Evolutionary conservation across 1,140 invertebrate species (phyloP).

Genomic region (Achroia grisella): DNA sequence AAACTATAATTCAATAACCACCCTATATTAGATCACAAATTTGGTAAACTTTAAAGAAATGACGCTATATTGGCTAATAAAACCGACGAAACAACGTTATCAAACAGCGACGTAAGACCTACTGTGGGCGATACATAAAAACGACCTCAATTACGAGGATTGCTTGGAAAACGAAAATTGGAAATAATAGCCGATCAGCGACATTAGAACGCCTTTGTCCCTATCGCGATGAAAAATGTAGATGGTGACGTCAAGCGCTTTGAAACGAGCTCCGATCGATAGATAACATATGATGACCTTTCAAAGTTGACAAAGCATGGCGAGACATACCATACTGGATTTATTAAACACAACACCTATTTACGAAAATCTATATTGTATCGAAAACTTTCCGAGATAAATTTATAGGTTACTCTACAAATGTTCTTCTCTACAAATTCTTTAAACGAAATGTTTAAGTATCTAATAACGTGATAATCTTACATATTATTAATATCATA

Average conservation of each 20-base stretch:
- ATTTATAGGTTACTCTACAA: too few species aligned
- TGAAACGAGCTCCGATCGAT: slow-evolving; percentile 31
- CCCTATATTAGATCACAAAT: too few species aligned
- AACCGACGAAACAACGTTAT: neutral
- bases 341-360: too few species aligned
- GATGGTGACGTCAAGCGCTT: slow-evolving; percentile 30
- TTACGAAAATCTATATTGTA: too few species aligned
- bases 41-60: too few species aligned
- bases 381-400: too few species aligned
- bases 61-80: neutral
- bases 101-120: neutral
- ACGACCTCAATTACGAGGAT: slow-evolving; percentile 16
- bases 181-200: slow-evolving; percentile 36
- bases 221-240: slow-evolving; percentile 41
- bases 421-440: too few species aligned
- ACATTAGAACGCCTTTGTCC: slow-evolving; percentile 26
- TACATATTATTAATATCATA: too few species aligned
- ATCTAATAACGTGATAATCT: too few species aligned
- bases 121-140: neutral
- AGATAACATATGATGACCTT: slow-evolving; percentile 1
- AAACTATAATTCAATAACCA: too few species aligned
- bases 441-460: too few species aligned
- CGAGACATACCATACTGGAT: too few species aligned
- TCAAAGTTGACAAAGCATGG: slow-evolving; percentile 2
- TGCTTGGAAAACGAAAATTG: slow-evolving; percentile 31